Conservation (phyloP, 2,113 vertebrate species). For the Xiphias gladius region DNA sequence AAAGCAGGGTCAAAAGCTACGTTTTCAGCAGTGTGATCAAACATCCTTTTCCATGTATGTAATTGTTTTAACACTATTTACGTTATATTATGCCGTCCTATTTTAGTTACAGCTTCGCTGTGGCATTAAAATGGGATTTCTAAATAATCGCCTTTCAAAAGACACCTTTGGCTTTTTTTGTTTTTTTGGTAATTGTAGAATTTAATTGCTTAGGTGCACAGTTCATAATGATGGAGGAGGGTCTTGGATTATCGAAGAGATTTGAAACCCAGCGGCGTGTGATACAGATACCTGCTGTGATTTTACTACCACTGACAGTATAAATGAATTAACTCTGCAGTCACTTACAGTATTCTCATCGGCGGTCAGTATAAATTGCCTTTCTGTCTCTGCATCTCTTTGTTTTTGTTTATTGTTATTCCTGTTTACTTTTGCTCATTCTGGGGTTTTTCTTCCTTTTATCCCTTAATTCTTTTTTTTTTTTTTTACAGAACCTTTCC, state of each 20-base stretch:
- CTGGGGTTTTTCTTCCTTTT: background rate
- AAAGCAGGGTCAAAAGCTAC: background rate
- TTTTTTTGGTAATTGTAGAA: background rate
- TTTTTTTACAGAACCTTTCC: background rate
- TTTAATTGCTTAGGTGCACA: background rate
- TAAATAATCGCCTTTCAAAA: background rate
- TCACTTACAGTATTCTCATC: background rate
- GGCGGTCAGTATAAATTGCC: background rate
- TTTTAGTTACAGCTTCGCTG: background rate
- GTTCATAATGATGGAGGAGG: too few species aligned
- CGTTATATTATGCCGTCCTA: background rate
- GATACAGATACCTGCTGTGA: background rate
- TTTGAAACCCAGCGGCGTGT: too few species aligned
- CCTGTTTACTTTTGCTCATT: background rate
- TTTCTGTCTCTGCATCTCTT: background rate
- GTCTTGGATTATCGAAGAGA: background rate
- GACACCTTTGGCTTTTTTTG: too few species aligned
- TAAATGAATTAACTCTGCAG: background rate
- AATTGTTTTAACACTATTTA: background rate
- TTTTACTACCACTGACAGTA: background rate
- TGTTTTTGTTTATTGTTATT: background rate
- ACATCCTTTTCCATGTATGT: background rate
- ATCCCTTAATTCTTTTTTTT: background rate
- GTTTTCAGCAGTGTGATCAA: background rate
- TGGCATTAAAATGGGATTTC: background rate